phyloP scores from a whole-genome alignment of 2,888 invertebrate species.

The Polydrusus cervinus region DNA sequence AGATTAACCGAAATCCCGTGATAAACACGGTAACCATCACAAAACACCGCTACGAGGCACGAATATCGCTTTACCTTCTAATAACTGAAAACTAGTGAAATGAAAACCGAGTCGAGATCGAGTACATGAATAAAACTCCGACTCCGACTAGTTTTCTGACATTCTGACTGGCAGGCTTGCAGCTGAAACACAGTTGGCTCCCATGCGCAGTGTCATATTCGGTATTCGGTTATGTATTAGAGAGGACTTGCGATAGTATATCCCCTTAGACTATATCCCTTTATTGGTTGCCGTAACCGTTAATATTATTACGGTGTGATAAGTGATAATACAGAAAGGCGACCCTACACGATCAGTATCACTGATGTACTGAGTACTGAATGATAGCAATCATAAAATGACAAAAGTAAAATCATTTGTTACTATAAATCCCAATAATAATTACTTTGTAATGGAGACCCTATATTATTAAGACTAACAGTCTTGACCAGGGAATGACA shows the following conservation, averaged over 20 bases:
- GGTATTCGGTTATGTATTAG: neutral
- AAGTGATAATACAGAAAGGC: no score
- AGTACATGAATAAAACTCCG: conserved; percentile 43
- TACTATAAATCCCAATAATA: no score
- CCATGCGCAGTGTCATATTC: conserved; percentile 27
- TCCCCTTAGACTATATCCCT: neutral
- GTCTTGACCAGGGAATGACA: no score
- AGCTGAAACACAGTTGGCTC: conserved; percentile 21
- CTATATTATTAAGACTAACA: no score
- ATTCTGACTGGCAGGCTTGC: neutral
- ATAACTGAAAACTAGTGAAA: conserved; percentile 29
- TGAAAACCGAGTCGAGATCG: conserved; percentile 22
- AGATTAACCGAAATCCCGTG: conserved; percentile 27
- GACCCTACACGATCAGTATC: no score
- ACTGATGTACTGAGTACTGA: no score
- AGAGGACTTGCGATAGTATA: neutral
- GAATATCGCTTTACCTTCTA: conserved; percentile 39
- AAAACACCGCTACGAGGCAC: conserved; percentile 28
- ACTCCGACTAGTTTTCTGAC: conserved; percentile 34
- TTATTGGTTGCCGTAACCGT: neutral
- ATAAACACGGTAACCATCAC: conserved; percentile 32
- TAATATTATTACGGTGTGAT: neutral
- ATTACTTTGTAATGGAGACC: no score
- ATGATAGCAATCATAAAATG: no score
- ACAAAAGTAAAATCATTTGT: no score